These are phyloP conservation scores for Junonia oenone DNA, from an alignment of 2,888 invertebrate species.

Conservation along the genomic window DNA sequence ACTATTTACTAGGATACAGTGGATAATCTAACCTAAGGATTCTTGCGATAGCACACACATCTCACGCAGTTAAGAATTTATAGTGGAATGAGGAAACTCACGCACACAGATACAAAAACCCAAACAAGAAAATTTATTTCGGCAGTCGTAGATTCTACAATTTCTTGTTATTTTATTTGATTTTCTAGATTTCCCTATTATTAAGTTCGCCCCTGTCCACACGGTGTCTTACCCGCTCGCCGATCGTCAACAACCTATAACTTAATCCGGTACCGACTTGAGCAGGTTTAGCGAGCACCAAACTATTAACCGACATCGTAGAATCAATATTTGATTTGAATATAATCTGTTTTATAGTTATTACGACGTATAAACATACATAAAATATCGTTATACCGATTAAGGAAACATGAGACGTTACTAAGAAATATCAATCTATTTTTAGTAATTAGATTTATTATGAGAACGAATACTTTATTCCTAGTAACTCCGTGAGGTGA, in stretches of 20 bases:
- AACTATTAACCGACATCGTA: conserved; percentile 49
- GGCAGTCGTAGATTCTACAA: too few species aligned
- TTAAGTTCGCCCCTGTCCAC: conserved; percentile 46
- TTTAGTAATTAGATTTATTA: not conserved
- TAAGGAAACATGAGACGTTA: not conserved
- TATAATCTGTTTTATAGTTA: not conserved
- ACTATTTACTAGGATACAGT: too few species aligned
- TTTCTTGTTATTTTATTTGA: too few species aligned
- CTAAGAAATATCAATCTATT: not conserved
- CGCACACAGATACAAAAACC: too few species aligned
- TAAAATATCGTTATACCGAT: not conserved
- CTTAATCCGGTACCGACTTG: conserved; percentile 46
- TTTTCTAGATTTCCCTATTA: not conserved
- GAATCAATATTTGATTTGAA: conserved; percentile 6
- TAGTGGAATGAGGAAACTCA: too few species aligned
- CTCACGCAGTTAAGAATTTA: too few species aligned
- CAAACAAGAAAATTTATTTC: too few species aligned
- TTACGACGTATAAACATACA: not conserved
- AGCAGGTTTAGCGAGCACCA: conserved; percentile 21
- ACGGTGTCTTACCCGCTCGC: conserved; percentile 49
- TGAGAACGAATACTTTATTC: not conserved
- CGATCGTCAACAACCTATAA: conserved; percentile 59
- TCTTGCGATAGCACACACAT: too few species aligned
- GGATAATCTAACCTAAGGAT: too few species aligned
- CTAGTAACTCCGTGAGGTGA: not conserved